A percentile compares a stretch with the other conserved stretches of the same genome.
Conservation (phyloP, 2,113 vertebrate genomes). For the Psophia crepitans region DNA sequence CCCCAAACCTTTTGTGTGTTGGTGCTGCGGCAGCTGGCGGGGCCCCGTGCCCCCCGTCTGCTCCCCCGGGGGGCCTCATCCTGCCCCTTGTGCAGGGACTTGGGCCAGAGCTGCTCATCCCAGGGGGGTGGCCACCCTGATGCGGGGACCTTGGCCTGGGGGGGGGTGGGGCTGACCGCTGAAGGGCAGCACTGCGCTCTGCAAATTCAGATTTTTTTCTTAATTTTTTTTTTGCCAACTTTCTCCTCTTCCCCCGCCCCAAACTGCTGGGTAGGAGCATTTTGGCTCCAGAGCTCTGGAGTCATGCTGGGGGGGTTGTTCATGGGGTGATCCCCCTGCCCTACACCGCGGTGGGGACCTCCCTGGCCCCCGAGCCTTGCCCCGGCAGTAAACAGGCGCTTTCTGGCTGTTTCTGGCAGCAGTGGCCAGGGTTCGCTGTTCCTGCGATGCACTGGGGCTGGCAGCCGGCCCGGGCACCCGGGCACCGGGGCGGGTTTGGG, state of each 20-base stretch:
- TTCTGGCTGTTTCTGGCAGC: conserved; percentile 3
- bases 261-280: neutral
- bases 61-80: neutral
- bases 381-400: neutral
- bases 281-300: neutral
- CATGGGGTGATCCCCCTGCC: neutral
- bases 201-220: neutral
- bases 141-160: neutral
- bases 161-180: neutral
- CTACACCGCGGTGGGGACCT: fast-evolving
- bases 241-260: too few species aligned
- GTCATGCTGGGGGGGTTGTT: neutral
- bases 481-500: neutral
- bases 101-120: neutral
- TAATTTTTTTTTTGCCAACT: too few species aligned
- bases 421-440: neutral
- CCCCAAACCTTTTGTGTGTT: conserved; percentile 33
- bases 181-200: neutral
- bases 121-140: fast-evolving
- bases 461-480: neutral
- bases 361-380: neutral
- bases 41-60: neutral
- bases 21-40: neutral
- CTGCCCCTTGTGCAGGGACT: neutral
- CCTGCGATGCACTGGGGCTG: neutral